These are phyloP conservation scores for Theristicus caerulescens DNA, from an alignment of 2,113 vertebrate species.

Conservation along the genomic window DNA sequence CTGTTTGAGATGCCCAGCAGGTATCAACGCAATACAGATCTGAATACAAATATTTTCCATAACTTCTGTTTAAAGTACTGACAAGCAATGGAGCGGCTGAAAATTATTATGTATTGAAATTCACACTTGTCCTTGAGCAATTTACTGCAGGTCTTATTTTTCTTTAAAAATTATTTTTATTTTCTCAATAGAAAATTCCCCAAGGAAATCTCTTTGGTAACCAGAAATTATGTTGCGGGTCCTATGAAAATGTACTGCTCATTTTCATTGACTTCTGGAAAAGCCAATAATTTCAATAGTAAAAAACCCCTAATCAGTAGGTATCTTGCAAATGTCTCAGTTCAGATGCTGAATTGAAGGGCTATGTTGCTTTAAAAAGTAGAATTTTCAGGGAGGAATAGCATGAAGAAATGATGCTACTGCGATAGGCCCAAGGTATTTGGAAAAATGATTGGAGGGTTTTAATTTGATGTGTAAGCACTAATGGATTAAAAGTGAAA, in stretches of 20 bases:
- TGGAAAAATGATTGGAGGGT: background rate
- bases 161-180: background rate
- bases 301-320: background rate
- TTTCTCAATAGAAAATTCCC: background rate
- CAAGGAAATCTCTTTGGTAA: background rate
- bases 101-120: background rate
- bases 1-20: background rate
- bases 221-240: background rate
- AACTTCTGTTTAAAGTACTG: background rate
- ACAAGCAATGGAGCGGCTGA: background rate
- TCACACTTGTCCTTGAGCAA: background rate
- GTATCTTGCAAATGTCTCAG: rapidly evolving
- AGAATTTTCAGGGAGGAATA: background rate
- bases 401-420: background rate
- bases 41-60: background rate
- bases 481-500: background rate
- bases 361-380: rapidly evolving
- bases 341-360: background rate
- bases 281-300: background rate
- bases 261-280: background rate
- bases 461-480: background rate
- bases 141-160: background rate
- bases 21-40: background rate
- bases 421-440: background rate
- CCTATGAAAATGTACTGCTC: background rate